Percentiles rank a stretch among this genome's conserved stretches.
Evolutionary conservation across 1,140 invertebrate species (phyloP).

Genomic region (Lasaia peninsularis): DNA sequence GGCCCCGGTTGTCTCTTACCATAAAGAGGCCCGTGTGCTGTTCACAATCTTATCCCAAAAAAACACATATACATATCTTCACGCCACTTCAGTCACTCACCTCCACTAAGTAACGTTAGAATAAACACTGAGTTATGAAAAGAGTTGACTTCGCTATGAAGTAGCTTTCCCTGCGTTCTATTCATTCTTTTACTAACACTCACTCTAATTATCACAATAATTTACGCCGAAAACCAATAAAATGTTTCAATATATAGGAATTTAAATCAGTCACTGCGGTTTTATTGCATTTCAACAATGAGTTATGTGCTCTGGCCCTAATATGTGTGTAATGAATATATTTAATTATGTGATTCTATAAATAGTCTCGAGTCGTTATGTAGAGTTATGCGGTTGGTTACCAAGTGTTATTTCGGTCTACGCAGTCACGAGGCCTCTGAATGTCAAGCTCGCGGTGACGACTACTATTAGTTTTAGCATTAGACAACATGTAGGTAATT

Average conservation of each 20-base stretch:
- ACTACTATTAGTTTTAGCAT: constrained; percentile 40
- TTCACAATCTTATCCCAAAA: too few relatives aligned
- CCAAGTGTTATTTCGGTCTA: constrained; percentile 66
- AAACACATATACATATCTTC: too few relatives aligned
- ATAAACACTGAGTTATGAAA: too few relatives aligned
- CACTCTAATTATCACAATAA: too few relatives aligned
- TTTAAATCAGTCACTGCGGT: too few relatives aligned
- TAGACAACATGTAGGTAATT: constrained; percentile 61
- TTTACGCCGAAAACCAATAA: background rate
- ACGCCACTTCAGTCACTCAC: too few relatives aligned
- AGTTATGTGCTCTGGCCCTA: background rate
- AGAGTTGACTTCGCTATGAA: too few relatives aligned
- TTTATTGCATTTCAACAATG: background rate
- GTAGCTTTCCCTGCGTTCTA: too few relatives aligned
- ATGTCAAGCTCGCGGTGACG: constrained; percentile 69
- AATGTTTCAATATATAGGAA: background rate
- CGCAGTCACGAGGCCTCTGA: constrained; percentile 59
- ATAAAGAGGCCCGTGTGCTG: too few relatives aligned
- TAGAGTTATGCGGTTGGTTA: constrained; percentile 66
- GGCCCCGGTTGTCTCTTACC: too few relatives aligned
- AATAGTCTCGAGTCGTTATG: constrained; percentile 62
- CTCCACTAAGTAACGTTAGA: too few relatives aligned
- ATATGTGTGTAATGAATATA: constrained; percentile 37
- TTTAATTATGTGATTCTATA: constrained; percentile 69
- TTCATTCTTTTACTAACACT: too few relatives aligned